phyloP scores from a whole-genome alignment of 2,888 invertebrate species.

The Lepidochitona cinerea region DNA sequence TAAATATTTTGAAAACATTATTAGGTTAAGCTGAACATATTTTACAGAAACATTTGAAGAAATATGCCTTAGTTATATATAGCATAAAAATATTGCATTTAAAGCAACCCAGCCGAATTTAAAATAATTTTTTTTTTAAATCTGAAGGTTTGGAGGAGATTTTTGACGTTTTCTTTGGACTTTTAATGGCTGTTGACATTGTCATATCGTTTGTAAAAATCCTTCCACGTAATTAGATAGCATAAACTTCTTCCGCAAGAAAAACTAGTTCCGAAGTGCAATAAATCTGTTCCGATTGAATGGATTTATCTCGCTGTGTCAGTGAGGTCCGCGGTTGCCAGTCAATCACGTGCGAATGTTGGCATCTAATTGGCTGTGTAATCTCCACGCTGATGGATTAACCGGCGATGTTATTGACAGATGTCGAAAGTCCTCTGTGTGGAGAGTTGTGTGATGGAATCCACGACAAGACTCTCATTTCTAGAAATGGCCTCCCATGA shows the following conservation, averaged over 20 bases:
- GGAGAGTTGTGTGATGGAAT: neutral
- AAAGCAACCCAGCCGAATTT: too few relatives aligned
- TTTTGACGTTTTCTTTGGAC: neutral
- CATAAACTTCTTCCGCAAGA: neutral
- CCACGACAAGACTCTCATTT: neutral
- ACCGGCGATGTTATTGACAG: neutral
- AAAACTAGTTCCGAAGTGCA: neutral
- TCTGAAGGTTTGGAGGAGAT: neutral
- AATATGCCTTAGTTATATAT: too few relatives aligned
- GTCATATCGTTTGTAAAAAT: neutral
- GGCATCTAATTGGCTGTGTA: neutral
- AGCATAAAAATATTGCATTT: too few relatives aligned
- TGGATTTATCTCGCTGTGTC: neutral
- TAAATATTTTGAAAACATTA: too few relatives aligned
- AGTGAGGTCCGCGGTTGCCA: neutral
- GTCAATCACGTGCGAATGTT: neutral
- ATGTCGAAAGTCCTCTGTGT: neutral
- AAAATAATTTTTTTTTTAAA: neutral
- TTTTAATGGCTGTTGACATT: neutral
- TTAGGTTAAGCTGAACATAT: too few relatives aligned
- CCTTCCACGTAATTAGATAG: neutral
- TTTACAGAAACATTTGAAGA: too few relatives aligned
- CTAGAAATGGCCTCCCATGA: neutral
- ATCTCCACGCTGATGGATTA: neutral
- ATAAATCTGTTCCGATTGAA: neutral